Base-by-base conservation (phyloP, 30 jellyfish, hydroid and myxozoan genomes). In the Rhopilema esculentum region DNA sequence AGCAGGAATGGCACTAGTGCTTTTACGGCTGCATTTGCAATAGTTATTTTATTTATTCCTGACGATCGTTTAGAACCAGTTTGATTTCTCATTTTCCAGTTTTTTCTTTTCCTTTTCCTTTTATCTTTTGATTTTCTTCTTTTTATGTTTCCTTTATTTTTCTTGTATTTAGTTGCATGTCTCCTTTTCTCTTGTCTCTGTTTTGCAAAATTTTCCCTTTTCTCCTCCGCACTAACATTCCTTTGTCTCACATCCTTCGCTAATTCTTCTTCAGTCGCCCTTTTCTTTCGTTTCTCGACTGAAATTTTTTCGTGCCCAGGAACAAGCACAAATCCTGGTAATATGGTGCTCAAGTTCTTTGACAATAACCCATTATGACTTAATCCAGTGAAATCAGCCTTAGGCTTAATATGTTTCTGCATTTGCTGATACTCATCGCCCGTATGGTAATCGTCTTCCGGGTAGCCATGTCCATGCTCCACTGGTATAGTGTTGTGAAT, bases 1-100 rank as follows among this genome's bases (percentile, higher is more conserved):
- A 89, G 24, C 21, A 89, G 8, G 22, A 89, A 72, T 22, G 97
- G 97, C 77, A 89, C 49, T 0, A 89, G 53, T 1, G 97, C 97
- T 49, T 89, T 89, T 18, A 89, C 97, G 16, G 97, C 97, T 26
- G 90, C 93, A 75, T 82, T 73, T 18, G 97, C 97, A 19, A 89
- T 79, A n/a, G 88, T 72, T 23, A 85, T 49, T 65, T 66, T 74
- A 52, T 85, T 67, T 21, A 85, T 75, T 0, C 21, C 27, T 25
- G 23, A 71, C 21, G 88, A 72, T 32, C 88, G 77, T 49, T 85
- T 85, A 24, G 61, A 52, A 20, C 84, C 88, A 16, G 28, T 75
- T 33, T 51, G 78, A 25, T 27, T 31, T 29, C 33, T 33, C 20
- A 27, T 62, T 77, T 21, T 23, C 0, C 17, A 22, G 53, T 49